Evolutionary conservation across 2,113 vertebrate genomes (phyloP), one percentile per base, ranked within the genome.

Genomic region (Pontoporia blainvillei): DNA sequence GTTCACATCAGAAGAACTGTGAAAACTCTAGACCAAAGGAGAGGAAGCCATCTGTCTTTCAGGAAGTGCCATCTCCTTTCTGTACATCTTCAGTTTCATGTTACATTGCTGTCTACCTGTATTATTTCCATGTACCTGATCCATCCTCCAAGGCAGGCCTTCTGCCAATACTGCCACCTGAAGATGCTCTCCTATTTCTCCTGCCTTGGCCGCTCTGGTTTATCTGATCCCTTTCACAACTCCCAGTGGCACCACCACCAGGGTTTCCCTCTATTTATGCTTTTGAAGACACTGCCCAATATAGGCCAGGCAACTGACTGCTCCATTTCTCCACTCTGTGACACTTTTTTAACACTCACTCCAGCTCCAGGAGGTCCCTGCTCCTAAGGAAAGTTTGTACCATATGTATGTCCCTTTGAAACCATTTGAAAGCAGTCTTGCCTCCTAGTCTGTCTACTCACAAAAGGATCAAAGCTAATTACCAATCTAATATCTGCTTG

Each of bases 1-100:
- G 69, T 88, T 79, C 57, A 54, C 7, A 41, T 5, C 1, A 49
- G 41, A 49, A n/a, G 13, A 85, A 31, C 3, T 54, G 8, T 57
- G 34, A 69, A 73, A 87, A 71, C 13, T 34, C 0, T 25, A 36
- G 3, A 3, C 36, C 15, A 49, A 76, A 86, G n/a, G 2, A 13
- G 7, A 8, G 9, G 5, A 81, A 7, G 20, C 3, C 0, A 0
- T 5, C 4, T 6, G 0, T 5, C 14, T 49, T 69, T 61, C 10
- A 66, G 29, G 5, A 72, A 62, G 54, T 21, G 9, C 1, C 2
- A 0, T 2, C 2, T 31, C 10, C 29, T 29, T 41, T 44, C 44
- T 49, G 5, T 3, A 10, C 1, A 8, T 20, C 29, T 54, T 8
- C 54, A 29, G 2, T 21, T 39, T 15, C 11, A 54, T 27, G 9